These are phyloP conservation scores for Cottus gobio DNA, from an alignment of 2,113 vertebrate species.

Conservation along the genomic window DNA sequence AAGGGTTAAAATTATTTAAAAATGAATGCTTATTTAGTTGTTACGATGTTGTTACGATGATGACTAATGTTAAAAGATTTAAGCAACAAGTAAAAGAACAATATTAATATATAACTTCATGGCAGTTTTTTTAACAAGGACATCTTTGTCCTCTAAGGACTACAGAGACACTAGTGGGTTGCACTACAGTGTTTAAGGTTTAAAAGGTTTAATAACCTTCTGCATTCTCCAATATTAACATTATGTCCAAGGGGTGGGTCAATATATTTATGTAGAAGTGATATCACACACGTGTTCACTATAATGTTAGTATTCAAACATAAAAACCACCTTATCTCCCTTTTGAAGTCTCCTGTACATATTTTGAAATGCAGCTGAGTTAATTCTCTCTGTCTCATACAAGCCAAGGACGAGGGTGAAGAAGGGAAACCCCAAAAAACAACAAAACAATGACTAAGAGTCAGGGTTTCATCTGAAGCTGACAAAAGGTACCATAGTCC, in stretches of 20 bases:
- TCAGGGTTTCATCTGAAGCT: conserved; percentile 28
- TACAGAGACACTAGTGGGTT: not conserved
- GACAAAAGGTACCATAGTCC: conserved; percentile 28
- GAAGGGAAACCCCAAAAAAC: conserved; percentile 34
- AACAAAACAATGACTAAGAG: conserved; percentile 32
- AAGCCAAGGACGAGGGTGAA: conserved; percentile 39
- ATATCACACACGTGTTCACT: not conserved
- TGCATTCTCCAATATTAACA: conserved; percentile 13
- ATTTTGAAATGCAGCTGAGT: conserved; percentile 43
- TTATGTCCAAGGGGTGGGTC: not conserved
- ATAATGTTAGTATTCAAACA: conserved; percentile 10
- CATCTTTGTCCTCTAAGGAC: not conserved
- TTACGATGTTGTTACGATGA: too few species aligned
- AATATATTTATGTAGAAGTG: conserved; percentile 1
- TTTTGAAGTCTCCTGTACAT: conserved; percentile 18
- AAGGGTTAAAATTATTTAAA: not conserved
- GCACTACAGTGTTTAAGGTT: too few species aligned
- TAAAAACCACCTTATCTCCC: conserved; percentile 9
- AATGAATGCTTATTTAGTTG: not conserved
- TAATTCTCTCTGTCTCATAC: conserved; percentile 48
- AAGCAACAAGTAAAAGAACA: too few species aligned
- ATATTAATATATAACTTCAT: not conserved
- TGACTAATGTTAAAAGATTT: not conserved
- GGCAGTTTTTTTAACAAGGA: not conserved
- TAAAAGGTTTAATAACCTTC: not conserved